Evolutionary conservation across 1,140 invertebrate species (phyloP), one percentile per base, ranked within the genome.

Genomic region (Nymphalis io): DNA sequence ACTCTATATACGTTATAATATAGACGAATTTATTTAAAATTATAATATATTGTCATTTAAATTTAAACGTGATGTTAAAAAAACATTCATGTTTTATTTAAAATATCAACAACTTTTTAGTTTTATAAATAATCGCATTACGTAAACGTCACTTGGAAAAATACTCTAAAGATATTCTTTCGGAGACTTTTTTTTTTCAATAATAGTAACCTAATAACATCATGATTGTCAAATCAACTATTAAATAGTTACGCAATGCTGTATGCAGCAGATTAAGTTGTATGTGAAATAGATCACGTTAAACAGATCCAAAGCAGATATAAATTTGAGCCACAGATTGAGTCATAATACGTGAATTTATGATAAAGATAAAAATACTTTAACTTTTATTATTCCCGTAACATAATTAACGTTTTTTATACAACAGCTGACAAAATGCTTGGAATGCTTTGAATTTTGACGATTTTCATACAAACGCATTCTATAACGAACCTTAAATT

Each of bases 311-410:
- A 44, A 44, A 44, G 13, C 13, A 44, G 40, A 13, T 44, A 44
- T 44, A 44, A 44, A 44, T 44, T 12, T 44, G 13, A 44, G 12
- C 12, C 40, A n/a, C 13, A 15, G 12, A 44, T 44, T 44, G 13
- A 44, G 40, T 44, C 40, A 44, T 44, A 44, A 44, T 44, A 44
- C 40, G 40, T 44, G 40, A 12, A 44, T 44, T 44, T 44, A 44
- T n/a, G 40, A 44, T 44, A 44, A 44, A 44, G 40, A 44, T 44
- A 44, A 44, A 44, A 44, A 44, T 44, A 44, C 40, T 44, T 44
- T 44, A 44, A 44, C 40, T 13, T 13, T 44, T 44, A 44, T 15
- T 44, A 44, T n/a, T 10, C 15, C 18, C 46, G 46, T 48, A 18
- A 16, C 46, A 16, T 48, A 48, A 48, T 48, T 16, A 48, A 18